Evolutionary conservation across 1,140 invertebrate genomes (phyloP).

Genomic region (Drosophila miranda): DNA sequence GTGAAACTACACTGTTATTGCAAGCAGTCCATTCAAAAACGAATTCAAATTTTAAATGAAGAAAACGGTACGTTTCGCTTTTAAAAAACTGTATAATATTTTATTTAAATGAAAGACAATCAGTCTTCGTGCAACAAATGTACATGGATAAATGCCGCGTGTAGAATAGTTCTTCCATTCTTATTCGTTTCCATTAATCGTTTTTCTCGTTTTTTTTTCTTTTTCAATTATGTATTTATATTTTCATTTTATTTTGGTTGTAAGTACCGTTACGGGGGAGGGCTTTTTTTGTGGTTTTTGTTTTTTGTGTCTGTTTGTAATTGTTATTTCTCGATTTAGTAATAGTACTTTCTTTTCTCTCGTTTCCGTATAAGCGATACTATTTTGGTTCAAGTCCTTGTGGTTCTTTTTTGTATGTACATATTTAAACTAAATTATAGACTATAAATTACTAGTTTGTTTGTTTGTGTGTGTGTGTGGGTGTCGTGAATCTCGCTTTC

Average conservation of each 20-base stretch:
- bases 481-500: slow-evolving; percentile 48
- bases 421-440: slow-evolving; percentile 78
- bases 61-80: slow-evolving; percentile 29
- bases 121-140: slow-evolving; percentile 50
- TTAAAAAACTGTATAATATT: slow-evolving; percentile 58
- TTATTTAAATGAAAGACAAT: slow-evolving; percentile 46
- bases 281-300: slow-evolving; percentile 11
- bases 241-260: slow-evolving; percentile 37
- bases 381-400: slow-evolving; percentile 81
- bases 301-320: slow-evolving; percentile 29
- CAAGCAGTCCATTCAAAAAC: too few species aligned
- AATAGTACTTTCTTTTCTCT: slow-evolving; percentile 38
- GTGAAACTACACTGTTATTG: too few species aligned
- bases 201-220: slow-evolving; percentile 5
- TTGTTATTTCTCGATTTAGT: slow-evolving; percentile 24
- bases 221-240: slow-evolving; percentile 35
- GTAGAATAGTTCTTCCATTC: slow-evolving; percentile 30
- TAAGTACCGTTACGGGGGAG: slow-evolving; percentile 39
- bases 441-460: slow-evolving; percentile 76
- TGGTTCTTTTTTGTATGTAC: slow-evolving; percentile 62
- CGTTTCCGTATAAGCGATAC: slow-evolving; percentile 70
- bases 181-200: background rate
- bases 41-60: too few species aligned
- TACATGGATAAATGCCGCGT: slow-evolving; percentile 55
- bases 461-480: slow-evolving; percentile 11